phyloP scores from a whole-genome alignment of 1,140 invertebrate genomes.

The Agrypnia vestita region DNA sequence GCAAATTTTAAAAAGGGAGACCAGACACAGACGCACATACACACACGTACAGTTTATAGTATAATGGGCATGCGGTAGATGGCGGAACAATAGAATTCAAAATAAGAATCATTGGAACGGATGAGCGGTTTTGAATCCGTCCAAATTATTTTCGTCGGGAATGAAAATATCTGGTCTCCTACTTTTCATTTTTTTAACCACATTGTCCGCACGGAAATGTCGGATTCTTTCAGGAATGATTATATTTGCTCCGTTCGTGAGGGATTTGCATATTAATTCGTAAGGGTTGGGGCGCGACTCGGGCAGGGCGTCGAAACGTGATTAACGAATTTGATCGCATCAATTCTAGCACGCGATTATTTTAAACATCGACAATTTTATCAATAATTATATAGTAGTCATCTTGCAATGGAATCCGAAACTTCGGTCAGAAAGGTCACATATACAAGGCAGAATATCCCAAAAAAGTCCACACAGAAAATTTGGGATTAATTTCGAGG shows the following conservation, averaged over 20 bases:
- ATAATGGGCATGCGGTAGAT: constrained; percentile 41
- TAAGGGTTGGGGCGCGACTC: background rate
- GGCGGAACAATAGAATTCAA: constrained; percentile 54
- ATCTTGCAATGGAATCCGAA: too few species aligned
- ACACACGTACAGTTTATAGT: constrained; percentile 14
- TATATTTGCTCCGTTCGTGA: constrained; percentile 54
- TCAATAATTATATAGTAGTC: too few species aligned
- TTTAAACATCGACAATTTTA: too few species aligned
- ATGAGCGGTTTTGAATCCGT: constrained; percentile 55
- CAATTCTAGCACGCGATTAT: background rate
- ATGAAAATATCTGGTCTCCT: constrained; percentile 57
- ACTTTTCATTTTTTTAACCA: constrained; percentile 22
- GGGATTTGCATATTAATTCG: constrained; percentile 61
- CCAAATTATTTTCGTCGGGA: constrained; percentile 56
- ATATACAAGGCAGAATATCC: too few species aligned
- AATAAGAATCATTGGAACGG: constrained; percentile 57
- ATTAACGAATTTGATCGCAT: constrained; percentile 6
- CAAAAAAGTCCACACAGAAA: too few species aligned
- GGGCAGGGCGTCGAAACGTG: constrained; percentile 22
- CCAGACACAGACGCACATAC: constrained; percentile 34
- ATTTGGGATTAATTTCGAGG: too few species aligned
- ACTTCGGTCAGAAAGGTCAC: too few species aligned
- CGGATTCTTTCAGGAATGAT: constrained; percentile 46
- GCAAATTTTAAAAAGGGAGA: constrained; percentile 31
- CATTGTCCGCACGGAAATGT: constrained; percentile 38